Percentiles rank a stretch among this genome's conserved stretches.
Evolutionary conservation across 1,140 invertebrate genomes (phyloP).

Genomic region (Nephotettix cincticeps): DNA sequence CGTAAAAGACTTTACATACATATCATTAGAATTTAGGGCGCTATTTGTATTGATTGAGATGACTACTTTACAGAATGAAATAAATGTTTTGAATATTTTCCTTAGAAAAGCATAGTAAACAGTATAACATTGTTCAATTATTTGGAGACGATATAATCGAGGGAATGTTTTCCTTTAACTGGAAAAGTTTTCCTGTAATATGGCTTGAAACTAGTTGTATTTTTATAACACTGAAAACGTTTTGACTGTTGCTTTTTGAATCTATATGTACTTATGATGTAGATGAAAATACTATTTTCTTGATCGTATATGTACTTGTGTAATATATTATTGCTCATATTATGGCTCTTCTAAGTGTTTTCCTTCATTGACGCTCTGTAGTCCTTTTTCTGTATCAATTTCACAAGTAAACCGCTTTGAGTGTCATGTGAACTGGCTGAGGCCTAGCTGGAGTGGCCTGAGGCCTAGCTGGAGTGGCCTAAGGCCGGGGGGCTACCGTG

Average conservation of each 20-base stretch:
- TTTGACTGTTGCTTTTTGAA: neutral
- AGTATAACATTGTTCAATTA: no score
- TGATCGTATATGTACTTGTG: slow-evolving; percentile 2
- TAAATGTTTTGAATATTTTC: no score
- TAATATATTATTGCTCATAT: neutral
- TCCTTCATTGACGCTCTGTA: no score
- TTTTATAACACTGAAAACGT: neutral
- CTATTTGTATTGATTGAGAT: no score
- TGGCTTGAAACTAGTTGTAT: neutral
- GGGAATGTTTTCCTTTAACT: no score
- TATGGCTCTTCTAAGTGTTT: neutral
- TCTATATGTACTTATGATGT: neutral
- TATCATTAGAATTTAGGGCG: no score
- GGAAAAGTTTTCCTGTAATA: no score
- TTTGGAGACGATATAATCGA: no score
- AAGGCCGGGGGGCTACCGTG: neutral
- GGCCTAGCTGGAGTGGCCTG: neutral
- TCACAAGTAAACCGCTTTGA: neutral
- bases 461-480: no score
- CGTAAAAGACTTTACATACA: no score
- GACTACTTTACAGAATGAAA: no score
- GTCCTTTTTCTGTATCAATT: neutral
- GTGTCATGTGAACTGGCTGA: neutral
- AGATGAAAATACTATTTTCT: neutral
- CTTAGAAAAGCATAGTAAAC: no score